phyloP scores from a whole-genome alignment of 1,140 invertebrate genomes.

The Brachystomella parvula region DNA sequence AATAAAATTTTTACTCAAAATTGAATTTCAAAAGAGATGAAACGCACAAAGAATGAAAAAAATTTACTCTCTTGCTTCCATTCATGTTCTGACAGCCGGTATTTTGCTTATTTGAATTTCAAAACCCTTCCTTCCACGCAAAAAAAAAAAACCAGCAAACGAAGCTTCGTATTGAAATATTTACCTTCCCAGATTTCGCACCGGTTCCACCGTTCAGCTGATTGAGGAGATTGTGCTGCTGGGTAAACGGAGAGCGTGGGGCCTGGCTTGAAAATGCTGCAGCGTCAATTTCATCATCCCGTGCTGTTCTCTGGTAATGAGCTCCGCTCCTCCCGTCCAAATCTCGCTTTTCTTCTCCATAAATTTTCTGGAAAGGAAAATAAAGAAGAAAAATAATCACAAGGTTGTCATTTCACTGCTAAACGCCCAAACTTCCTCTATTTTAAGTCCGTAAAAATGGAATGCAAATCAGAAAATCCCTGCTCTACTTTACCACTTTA shows the following conservation, averaged over 20 bases:
- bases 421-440: no score
- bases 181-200: slow-evolving; percentile 28
- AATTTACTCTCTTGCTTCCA: background rate
- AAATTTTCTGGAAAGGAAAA: slow-evolving; percentile 27
- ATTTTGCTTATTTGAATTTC: background rate
- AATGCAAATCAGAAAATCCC: no score
- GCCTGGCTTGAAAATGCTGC: slow-evolving; percentile 8
- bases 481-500: no score
- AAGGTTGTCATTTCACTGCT: background rate
- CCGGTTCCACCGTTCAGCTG: slow-evolving; percentile 28
- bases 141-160: background rate
- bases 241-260: slow-evolving; percentile 34
- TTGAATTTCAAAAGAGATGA: no score
- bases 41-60: background rate
- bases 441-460: slow-evolving; percentile 4
- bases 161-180: slow-evolving; percentile 4
- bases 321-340: background rate
- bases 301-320: background rate
- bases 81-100: no score
- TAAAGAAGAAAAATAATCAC: slow-evolving; percentile 6
- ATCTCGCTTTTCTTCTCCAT: slow-evolving; percentile 24
- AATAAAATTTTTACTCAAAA: no score
- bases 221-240: slow-evolving; percentile 27
- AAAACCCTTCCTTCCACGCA: background rate
- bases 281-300: slow-evolving; percentile 15